Evolutionary conservation across 2,113 vertebrate species (phyloP).

Genomic region (Limnothrissa miodon): DNA sequence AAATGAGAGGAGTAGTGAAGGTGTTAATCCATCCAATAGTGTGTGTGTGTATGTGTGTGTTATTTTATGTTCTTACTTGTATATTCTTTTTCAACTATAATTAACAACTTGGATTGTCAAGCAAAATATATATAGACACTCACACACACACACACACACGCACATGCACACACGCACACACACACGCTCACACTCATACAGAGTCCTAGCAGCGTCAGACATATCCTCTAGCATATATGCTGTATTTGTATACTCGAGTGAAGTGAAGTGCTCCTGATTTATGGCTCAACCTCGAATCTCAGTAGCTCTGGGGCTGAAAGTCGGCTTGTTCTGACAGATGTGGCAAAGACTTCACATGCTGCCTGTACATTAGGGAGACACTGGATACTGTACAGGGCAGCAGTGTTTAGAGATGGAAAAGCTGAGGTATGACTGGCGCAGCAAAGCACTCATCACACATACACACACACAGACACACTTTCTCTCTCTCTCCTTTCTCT

Average conservation of each 20-base stretch:
- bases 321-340: background rate
- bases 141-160: background rate
- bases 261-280: background rate
- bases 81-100: no score
- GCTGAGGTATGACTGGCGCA: background rate
- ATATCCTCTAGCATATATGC: background rate
- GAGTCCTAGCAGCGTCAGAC: background rate
- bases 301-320: no score
- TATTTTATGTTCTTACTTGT: no score
- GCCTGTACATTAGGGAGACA: no score
- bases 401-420: background rate
- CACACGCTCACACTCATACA: background rate
- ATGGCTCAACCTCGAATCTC: background rate
- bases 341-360: no score
- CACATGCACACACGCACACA: conserved; percentile 5
- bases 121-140: background rate
- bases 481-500: background rate
- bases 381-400: no score
- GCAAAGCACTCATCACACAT: no score
- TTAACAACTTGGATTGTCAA: no score
- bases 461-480: no score
- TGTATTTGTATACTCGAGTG: background rate
- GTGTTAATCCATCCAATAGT: no score
- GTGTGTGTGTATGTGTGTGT: background rate
- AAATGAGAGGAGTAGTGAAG: background rate